Percentiles rank a stretch among this genome's conserved stretches.
These are phyloP conservation scores for Graphium colonna DNA, from an alignment of 2,888 invertebrate species.

Conservation along the genomic window DNA sequence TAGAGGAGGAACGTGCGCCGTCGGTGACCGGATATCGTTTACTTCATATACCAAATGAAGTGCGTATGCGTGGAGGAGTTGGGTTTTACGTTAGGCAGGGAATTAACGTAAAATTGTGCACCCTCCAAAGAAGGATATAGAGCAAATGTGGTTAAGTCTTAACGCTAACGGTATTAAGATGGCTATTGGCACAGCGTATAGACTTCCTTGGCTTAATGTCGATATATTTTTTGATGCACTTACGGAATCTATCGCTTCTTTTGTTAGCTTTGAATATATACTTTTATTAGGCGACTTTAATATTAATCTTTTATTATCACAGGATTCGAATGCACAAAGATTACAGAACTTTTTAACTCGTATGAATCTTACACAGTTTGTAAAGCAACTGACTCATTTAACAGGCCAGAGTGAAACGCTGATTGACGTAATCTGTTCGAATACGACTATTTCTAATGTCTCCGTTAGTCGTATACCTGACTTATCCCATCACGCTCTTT, in stretches of 20 bases:
- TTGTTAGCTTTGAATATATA: slow-evolving; percentile 10
- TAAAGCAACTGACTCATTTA: too few species aligned
- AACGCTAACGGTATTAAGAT: slow-evolving; percentile 8
- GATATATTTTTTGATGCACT: slow-evolving; percentile 25
- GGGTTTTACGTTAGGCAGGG: slow-evolving; percentile 25
- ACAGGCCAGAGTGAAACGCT: slow-evolving; percentile 31
- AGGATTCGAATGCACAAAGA: not conserved
- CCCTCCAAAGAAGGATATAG: not conserved
- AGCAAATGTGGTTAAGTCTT: slow-evolving; percentile 14
- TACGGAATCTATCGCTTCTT: slow-evolving; percentile 10
- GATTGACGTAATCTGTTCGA: slow-evolving; percentile 12
- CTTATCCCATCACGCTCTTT: too few species aligned
- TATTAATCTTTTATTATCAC: slow-evolving; percentile 12
- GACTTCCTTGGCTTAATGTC: slow-evolving; percentile 25
- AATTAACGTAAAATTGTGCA: not conserved
- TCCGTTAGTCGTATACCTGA: too few species aligned
- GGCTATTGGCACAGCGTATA: slow-evolving; percentile 28
- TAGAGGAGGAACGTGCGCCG: slow-evolving; percentile 29
- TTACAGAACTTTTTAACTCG: not conserved
- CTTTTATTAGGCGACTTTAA: slow-evolving; percentile 23
- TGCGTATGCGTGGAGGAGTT: not conserved
- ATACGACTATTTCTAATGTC: too few species aligned
- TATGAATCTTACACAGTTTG: not conserved
- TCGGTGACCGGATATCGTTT: too few species aligned
- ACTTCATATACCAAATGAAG: not conserved